Percentiles rank a stretch among this genome's conserved stretches.
These are phyloP conservation scores for Brachionus sp. DNA, from an alignment of 1,140 invertebrate genomes.

Conservation along the genomic window DNA sequence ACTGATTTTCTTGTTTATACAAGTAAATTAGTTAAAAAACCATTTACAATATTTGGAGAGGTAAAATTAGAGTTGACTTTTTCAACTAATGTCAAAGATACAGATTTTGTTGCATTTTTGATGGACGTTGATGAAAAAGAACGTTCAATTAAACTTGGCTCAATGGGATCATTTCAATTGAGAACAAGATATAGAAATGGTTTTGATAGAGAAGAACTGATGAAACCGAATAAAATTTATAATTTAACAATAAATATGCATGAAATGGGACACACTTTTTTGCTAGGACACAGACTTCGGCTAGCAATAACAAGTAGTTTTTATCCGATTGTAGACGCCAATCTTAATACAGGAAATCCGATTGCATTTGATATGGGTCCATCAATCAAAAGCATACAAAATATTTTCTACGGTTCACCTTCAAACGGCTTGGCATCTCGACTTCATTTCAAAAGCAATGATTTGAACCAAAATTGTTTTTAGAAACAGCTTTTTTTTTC, in stretches of 20 bases:
- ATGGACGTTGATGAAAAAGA: neutral
- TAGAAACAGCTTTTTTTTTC: too few relatives aligned
- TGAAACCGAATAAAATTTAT: neutral
- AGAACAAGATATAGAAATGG: slow-evolving; percentile 34
- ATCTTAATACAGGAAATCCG: neutral
- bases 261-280: slow-evolving; percentile 19
- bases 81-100: neutral
- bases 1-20: slow-evolving; percentile 5
- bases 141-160: slow-evolving; percentile 17
- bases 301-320: slow-evolving; percentile 6
- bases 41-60: slow-evolving; percentile 8
- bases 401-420: neutral
- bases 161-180: neutral
- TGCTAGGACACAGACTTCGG: neutral
- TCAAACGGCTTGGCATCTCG: neutral
- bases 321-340: neutral
- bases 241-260: slow-evolving; percentile 1
- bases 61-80: neutral
- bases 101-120: slow-evolving; percentile 14
- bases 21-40: neutral
- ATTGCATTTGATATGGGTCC: neutral
- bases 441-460: neutral
- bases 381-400: neutral
- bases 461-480: neutral
- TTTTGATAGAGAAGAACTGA: slow-evolving; percentile 15